A percentile compares a stretch with the other conserved stretches of the same genome.
phyloP scores from a whole-genome alignment of 2,797 vertebrate genomes.

The Fistularia commersonii region DNA sequence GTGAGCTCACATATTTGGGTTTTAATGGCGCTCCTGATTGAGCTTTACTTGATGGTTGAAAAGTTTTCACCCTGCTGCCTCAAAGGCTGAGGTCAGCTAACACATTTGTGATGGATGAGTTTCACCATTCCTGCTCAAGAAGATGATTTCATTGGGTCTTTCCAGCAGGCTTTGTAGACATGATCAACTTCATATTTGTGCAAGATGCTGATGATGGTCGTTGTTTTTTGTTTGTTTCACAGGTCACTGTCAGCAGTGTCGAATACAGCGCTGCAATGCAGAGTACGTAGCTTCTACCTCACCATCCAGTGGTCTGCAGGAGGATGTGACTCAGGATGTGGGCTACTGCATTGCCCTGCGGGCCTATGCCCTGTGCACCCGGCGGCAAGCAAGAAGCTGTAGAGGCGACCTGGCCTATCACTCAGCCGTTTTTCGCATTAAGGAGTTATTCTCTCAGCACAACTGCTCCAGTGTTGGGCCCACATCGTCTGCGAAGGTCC shows the following conservation, averaged over 20 bases:
- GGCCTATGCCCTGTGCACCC: slow-evolving; percentile 77
- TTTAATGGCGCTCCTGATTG: slow-evolving; percentile 58
- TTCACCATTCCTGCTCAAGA: not conserved
- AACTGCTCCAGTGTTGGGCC: slow-evolving; percentile 83
- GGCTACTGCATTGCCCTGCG: slow-evolving; percentile 81
- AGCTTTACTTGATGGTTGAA: slow-evolving; percentile 56
- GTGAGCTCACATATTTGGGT: slow-evolving; percentile 40
- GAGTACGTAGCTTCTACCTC: slow-evolving; percentile 80
- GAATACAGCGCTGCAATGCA: slow-evolving; percentile 80
- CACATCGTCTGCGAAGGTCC: slow-evolving; percentile 72
- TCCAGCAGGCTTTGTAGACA: too few species aligned
- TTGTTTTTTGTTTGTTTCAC: slow-evolving; percentile 8
- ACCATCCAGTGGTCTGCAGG: slow-evolving; percentile 72
- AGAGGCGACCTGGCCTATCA: slow-evolving; percentile 82
- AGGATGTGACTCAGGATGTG: slow-evolving; percentile 67
- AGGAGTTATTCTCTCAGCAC: slow-evolving; percentile 80
- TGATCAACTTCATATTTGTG: too few species aligned
- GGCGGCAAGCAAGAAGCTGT: slow-evolving; percentile 75
- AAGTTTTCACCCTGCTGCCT: slow-evolving; percentile 32
- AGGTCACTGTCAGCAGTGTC: slow-evolving; percentile 81
- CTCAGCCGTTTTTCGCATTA: slow-evolving; percentile 79
- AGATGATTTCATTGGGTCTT: too few species aligned
- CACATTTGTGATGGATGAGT: slow-evolving; percentile 14
- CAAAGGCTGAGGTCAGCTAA: slow-evolving; percentile 5
- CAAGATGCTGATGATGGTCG: slow-evolving; percentile 2